These are phyloP conservation scores for Euplagia quadripunctaria DNA, from an alignment of 2,888 invertebrate species.

Conservation along the genomic window DNA sequence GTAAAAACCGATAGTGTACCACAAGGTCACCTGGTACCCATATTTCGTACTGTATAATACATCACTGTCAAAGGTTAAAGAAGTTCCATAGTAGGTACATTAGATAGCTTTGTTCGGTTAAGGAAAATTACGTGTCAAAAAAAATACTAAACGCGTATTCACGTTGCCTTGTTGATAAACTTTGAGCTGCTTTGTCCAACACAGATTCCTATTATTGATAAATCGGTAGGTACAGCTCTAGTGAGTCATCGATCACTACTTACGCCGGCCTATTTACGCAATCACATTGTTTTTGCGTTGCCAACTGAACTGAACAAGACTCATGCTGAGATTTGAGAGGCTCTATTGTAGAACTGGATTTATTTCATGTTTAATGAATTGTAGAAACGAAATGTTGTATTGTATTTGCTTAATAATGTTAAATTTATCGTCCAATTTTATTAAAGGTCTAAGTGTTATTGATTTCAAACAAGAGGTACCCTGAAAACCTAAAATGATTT, in stretches of 20 bases:
- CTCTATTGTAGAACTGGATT: conserved; percentile 8
- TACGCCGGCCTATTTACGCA: conserved; percentile 51
- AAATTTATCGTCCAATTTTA: too few relatives aligned
- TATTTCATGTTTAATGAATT: conserved; percentile 12
- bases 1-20: too few relatives aligned
- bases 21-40: too few relatives aligned
- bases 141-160: background rate
- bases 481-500: too few relatives aligned
- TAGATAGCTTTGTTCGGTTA: background rate
- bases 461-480: too few relatives aligned
- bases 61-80: too few relatives aligned
- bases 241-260: conserved; percentile 50
- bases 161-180: conserved; percentile 10
- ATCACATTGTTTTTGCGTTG: conserved; percentile 51
- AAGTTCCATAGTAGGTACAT: background rate
- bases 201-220: conserved; percentile 25
- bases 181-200: conserved; percentile 13
- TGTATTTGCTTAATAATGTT: too few relatives aligned
- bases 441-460: too few relatives aligned
- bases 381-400: too few relatives aligned
- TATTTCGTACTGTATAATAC: too few relatives aligned
- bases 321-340: conserved; percentile 20
- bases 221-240: conserved; percentile 35
- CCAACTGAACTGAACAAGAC: conserved; percentile 28
- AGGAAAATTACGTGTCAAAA: conserved; percentile 1